Base-by-base conservation (phyloP, 2,797 vertebrate genomes). In the Enteromius radiatus region DNA sequence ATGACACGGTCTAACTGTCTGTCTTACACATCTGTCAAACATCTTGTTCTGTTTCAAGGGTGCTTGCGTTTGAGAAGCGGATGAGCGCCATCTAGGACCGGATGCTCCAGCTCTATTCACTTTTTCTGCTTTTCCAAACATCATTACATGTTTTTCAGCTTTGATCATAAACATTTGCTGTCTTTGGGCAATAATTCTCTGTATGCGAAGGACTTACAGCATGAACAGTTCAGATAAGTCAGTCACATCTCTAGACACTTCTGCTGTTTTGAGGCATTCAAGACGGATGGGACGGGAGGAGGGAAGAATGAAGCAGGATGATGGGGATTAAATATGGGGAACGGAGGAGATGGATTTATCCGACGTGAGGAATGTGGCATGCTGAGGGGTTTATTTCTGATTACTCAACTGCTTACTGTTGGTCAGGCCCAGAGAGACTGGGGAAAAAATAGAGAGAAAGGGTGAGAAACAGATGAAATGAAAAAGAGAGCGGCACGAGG, bases 1-100 rank as follows among this genome's bases (percentile, higher is more conserved):
- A 75, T 82, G 87, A 80, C 87, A 77, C 2, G 61, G 71, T 63
- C 79, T 69, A 78, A 71, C 78, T 82, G 77, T 77, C 81, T 78
- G 75, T 85, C 77, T 76, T 81, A 43, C 45, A 47, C 67, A 80
- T 86, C 83, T 78, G 61, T 79, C 47, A 69, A 69, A 78, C 21
- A 7, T 73, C 59, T 76, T 78, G 43, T 38, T 70, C 67, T 59
- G 19, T 59, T 65, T 80, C 43, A 64, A 52, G 76, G 64, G 23
- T 45, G 73, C 56, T 19, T 74, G 15, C 3, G 31, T 61, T 83
- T 85, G 36, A 26, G 67, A 86, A 81, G 85, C 11, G 38, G 75
- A 77, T 77, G 81, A 88, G 87, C 78, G 76, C 85, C 87, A 88
- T 84, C 87, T 88, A 86, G 59, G 73, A 79, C 43, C 28, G 31